Evolutionary conservation across 2,113 vertebrate species (phyloP), one percentile per base, ranked within the genome.

Genomic region (Kryptolebias marmoratus): DNA sequence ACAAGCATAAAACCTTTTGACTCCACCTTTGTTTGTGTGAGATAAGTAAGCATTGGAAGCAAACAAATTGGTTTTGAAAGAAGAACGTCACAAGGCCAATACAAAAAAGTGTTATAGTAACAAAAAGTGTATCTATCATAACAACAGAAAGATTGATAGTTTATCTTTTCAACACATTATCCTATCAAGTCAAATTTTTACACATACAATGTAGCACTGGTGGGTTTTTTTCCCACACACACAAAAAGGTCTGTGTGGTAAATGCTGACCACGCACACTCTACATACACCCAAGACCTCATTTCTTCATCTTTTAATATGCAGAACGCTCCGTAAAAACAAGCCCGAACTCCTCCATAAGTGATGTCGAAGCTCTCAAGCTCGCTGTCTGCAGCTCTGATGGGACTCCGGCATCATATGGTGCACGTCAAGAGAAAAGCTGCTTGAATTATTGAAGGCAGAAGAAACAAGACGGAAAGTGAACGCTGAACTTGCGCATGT

Each of bases 391-490:
- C 31, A 69, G 39, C 54, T 77, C 83, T 68, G 61, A 49, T 63
- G 72, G 79, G 63, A 75, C 52, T 67, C 44, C 63, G 58, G 48
- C 60, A 76, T 78, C 68, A 66, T 72, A 58, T 36, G 71, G 58
- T 64, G 59, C 62, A 73, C 53, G 62, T 53, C 50, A 48, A 64
- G 69, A 87, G 78, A 84, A 81, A 85, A 71, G 76, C 48, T 7
- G 32, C 56, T 36, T 91, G 84, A 90, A 91, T 90, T 88, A 88
- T 88, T 88, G 75, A 91, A 81, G 70, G 68, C 60, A 55, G 58
- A 48, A 64, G 65, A 52, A 77, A 30, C 61, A 44, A 69, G 63
- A 75, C 53, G 69, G 58, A 70, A 70, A 60, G 76, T 3, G 73
- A 81, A 71, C 54, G 27, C 61, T 49, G 62, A 82, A 53, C 39